Evolutionary conservation across 2,888 invertebrate species (phyloP), one percentile per base, ranked within the genome.

Genomic region (Hyles lineata): DNA sequence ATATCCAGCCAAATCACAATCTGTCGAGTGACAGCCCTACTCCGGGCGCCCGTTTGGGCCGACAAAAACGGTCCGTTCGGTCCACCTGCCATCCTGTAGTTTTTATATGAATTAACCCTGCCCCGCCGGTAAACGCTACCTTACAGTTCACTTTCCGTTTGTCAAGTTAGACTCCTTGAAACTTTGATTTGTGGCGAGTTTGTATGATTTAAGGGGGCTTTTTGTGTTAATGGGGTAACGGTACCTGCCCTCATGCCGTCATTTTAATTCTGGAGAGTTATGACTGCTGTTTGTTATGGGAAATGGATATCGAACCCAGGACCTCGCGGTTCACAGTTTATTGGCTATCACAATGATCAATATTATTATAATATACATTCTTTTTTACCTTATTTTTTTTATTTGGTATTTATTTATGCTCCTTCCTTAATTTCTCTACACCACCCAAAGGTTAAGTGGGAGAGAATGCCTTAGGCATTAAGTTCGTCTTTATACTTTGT

Each of bases 21-120:
- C 63, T 1, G 50, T 2, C 23, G 23, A 50, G 67, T 23, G 67
- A 11, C 67, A 67, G 17, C 67, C 67, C 67, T 67, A 15, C 1
- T 7, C 23, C 23, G 67, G 67, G 67, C 73, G 73, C 70, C 73
- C 52, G 62, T 61, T 73, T 61, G 70, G 60, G n/a, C 61, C 50
- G 61, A 73, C 67, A 74, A 76, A 75, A 74, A 75, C 74, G 59
- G 70, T 69, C 73, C 52, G 69, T 73, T 71, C 55, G 70, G 70
- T 75, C 72, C 79, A 80, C 77, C 81, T 80, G 79, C 79, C 74
- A 70, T 70, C 43, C 70, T 78, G 76, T 74, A 43, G 76, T 76
- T 77, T 80, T 73, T 77, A 75, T 63, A 74, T 73, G 72, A 80
- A 76, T 76, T 76, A 77, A 78, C 78, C 77, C 78, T 80, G 77